These are phyloP conservation scores for Lethrus apterus DNA, from an alignment of 1,140 invertebrate genomes.

Conservation along the genomic window DNA sequence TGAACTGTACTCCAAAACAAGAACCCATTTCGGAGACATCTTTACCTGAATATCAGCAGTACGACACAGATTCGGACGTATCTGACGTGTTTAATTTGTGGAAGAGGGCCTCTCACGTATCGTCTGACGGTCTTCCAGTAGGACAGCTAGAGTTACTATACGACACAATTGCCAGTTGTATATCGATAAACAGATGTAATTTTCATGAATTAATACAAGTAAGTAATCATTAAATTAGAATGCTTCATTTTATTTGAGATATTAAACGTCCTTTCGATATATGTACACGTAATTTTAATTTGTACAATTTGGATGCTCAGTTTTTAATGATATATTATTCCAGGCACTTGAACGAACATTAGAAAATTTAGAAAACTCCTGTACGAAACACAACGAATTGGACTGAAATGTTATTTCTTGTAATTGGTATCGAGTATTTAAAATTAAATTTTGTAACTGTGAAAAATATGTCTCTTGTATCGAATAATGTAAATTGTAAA, in stretches of 20 bases:
- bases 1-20: no score
- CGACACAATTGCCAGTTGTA: conserved; percentile 32
- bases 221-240: background rate
- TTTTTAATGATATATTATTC: conserved; percentile 1
- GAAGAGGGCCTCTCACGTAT: conserved; percentile 25
- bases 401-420: no score
- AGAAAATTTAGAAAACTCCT: conserved; percentile 4
- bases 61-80: background rate
- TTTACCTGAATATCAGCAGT: background rate
- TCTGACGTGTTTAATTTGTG: conserved; percentile 29
- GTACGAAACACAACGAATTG: no score
- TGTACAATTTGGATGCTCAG: background rate
- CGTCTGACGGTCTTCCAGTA: conserved; percentile 29
- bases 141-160: conserved; percentile 36
- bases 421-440: no score
- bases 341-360: conserved; percentile 7
- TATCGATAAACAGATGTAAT: conserved; percentile 29
- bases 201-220: conserved; percentile 26
- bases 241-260: background rate
- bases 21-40: conserved; percentile 5
- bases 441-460: no score
- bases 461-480: no score
- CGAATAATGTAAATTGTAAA: no score
- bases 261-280: background rate
- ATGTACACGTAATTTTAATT: background rate